Conservation (phyloP, 2,797 vertebrate species). For the Enteromius afrohamiltoni region DNA sequence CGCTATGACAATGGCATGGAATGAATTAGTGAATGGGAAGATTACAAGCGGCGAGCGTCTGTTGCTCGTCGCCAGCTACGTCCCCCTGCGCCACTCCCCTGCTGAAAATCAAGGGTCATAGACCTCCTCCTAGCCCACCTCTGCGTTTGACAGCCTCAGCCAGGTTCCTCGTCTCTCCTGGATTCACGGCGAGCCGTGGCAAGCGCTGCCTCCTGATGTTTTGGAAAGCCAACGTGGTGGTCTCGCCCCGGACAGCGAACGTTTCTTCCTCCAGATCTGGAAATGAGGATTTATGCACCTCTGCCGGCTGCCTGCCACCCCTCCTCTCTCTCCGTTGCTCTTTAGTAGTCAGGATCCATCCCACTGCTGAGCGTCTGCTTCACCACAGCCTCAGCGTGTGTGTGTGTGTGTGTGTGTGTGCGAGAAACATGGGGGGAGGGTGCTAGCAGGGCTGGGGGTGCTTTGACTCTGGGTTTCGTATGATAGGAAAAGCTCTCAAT, state of each 20-base stretch:
- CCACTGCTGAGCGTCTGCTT: slow-evolving; percentile 84
- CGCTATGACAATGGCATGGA: slow-evolving; percentile 78
- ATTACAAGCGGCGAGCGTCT: slow-evolving; percentile 75
- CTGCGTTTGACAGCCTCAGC: slow-evolving; percentile 76
- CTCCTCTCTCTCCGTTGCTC: slow-evolving; percentile 71
- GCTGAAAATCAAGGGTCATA: slow-evolving; percentile 75
- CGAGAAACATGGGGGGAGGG: slow-evolving; percentile 34
- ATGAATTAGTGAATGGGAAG: slow-evolving; percentile 83
- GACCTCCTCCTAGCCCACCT: slow-evolving; percentile 79
- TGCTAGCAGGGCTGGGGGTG: slow-evolving; percentile 47
- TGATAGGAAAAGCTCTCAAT: slow-evolving; percentile 43
- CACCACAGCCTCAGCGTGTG: slow-evolving; percentile 73
- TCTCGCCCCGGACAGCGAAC: slow-evolving; percentile 65
- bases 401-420: slow-evolving; percentile 61
- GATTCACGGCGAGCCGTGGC: slow-evolving; percentile 68
- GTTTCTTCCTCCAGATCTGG: slow-evolving; percentile 72
- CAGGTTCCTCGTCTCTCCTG: slow-evolving; percentile 72
- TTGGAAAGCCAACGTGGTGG: slow-evolving; percentile 63
- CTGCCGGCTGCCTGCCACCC: slow-evolving; percentile 68
- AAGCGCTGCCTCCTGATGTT: slow-evolving; percentile 69
- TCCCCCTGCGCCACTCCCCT: slow-evolving; percentile 70
- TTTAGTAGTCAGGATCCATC: slow-evolving; percentile 89
- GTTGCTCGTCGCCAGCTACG: slow-evolving; percentile 73
- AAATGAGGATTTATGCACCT: slow-evolving; percentile 80
- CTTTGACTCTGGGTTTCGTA: slow-evolving; percentile 54